Percentiles rank a stretch among this genome's conserved stretches.
Conservation (phyloP, 2,888 invertebrate species). For the Lasioglossum oenotherae region DNA sequence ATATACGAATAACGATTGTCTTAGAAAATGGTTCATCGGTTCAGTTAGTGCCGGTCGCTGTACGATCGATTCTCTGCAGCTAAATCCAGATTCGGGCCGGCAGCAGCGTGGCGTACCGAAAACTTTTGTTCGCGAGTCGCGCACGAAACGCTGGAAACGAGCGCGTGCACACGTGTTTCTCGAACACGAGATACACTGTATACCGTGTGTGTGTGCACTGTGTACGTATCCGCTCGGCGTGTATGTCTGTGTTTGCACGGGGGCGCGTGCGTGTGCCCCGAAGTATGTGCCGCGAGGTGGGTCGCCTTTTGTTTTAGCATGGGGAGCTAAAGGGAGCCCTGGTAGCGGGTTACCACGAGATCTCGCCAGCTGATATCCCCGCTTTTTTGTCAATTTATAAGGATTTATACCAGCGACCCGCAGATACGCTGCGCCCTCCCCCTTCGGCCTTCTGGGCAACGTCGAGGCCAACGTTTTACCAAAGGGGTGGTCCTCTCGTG, state of each 20-base stretch:
- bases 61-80: not conserved
- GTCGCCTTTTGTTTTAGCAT: slow-evolving; percentile 78
- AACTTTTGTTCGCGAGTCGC: slow-evolving; percentile 19
- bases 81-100: slow-evolving; percentile 1
- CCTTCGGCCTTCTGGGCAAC: slow-evolving; percentile 3
- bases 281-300: slow-evolving; percentile 65
- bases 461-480: slow-evolving; percentile 54
- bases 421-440: slow-evolving; percentile 65
- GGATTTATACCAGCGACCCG: slow-evolving; percentile 80
- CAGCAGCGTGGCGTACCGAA: slow-evolving; percentile 10
- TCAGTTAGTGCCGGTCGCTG: not conserved
- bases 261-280: slow-evolving; percentile 38
- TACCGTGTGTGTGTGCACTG: not conserved
- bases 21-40: not conserved
- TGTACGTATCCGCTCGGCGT: not conserved
- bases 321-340: slow-evolving; percentile 64
- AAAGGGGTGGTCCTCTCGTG: slow-evolving; percentile 65
- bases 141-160: slow-evolving; percentile 35
- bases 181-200: not conserved
- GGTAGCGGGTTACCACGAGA: slow-evolving; percentile 78
- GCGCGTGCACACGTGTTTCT: slow-evolving; percentile 50
- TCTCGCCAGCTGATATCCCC: slow-evolving; percentile 78
- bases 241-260: not conserved
- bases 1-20: not conserved
- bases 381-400: slow-evolving; percentile 83